These are phyloP conservation scores for Poeciliopsis occidentalis DNA, from an alignment of 2,113 vertebrate genomes.

Conservation along the genomic window DNA sequence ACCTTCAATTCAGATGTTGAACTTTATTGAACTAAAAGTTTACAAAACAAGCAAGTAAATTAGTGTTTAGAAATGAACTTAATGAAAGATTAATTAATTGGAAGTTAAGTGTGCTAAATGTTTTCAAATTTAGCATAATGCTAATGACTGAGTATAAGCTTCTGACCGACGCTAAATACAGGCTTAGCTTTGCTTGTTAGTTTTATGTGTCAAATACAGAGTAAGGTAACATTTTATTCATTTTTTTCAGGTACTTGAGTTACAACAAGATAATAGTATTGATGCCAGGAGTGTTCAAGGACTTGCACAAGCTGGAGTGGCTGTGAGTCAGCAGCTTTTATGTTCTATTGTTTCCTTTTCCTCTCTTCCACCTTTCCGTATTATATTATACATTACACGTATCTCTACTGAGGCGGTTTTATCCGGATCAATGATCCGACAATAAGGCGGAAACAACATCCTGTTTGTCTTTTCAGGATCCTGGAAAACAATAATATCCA, in stretches of 20 bases:
- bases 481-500: slow-evolving; percentile 93
- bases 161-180: too few relatives aligned
- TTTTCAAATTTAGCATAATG: too few relatives aligned
- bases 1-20: too few relatives aligned
- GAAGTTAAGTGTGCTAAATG: too few relatives aligned
- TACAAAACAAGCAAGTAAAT: too few relatives aligned
- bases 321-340: slow-evolving; percentile 81
- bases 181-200: too few relatives aligned
- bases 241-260: slow-evolving; percentile 86
- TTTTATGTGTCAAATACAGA: too few relatives aligned
- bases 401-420: not conserved
- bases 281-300: slow-evolving; percentile 89
- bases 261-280: slow-evolving; percentile 88
- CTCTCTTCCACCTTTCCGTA: fast-evolving
- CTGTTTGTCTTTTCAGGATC: slow-evolving; percentile 78
- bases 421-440: not conserved
- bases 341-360: not conserved
- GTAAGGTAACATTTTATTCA: not conserved
- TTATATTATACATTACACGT: not conserved
- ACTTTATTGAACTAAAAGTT: too few relatives aligned
- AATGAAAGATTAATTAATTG: too few relatives aligned
- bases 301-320: slow-evolving; percentile 92
- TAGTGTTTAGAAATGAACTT: too few relatives aligned
- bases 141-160: too few relatives aligned
- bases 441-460: slow-evolving; percentile 14